Percentiles rank a stretch among this genome's conserved stretches.
Conservation (phyloP, 2,888 invertebrate species). For the Phytoseiulus persimilis region DNA sequence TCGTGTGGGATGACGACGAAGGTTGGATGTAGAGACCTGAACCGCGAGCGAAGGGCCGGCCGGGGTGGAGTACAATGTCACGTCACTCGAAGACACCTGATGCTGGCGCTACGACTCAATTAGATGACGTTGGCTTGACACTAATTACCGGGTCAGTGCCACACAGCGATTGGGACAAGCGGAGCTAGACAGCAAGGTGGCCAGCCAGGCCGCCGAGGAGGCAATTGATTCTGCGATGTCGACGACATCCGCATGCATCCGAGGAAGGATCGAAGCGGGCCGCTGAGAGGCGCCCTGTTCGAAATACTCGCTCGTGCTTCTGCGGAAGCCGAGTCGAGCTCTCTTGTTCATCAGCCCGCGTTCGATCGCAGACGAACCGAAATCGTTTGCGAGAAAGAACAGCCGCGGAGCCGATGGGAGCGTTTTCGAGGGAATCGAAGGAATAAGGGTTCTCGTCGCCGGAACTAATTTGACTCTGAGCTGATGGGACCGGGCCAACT, state of each 20-base stretch:
- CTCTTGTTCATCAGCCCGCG: neutral
- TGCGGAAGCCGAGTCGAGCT: neutral
- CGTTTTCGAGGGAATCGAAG: neutral
- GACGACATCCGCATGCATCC: neutral
- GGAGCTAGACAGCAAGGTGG: neutral
- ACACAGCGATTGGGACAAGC: neutral
- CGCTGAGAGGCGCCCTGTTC: neutral
- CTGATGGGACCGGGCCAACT: no score
- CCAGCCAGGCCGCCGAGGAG: neutral
- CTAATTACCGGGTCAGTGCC: neutral
- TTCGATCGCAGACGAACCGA: neutral
- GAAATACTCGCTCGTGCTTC: neutral
- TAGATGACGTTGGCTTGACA: neutral
- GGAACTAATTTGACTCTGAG: neutral
- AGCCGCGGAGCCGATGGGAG: neutral
- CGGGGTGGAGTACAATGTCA: slow-evolving; percentile 5
- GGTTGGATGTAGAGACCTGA: neutral
- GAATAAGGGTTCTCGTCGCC: neutral
- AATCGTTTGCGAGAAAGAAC: neutral
- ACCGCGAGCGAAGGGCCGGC: neutral
- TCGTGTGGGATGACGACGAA: neutral
- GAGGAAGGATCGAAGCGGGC: neutral
- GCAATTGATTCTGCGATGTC: neutral
- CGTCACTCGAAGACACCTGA: slow-evolving; percentile 5
- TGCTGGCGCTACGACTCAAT: neutral